Evolutionary conservation across 2,888 invertebrate genomes (phyloP), one percentile per base, ranked within the genome.

Genomic region (Tanytarsus gracilentus): DNA sequence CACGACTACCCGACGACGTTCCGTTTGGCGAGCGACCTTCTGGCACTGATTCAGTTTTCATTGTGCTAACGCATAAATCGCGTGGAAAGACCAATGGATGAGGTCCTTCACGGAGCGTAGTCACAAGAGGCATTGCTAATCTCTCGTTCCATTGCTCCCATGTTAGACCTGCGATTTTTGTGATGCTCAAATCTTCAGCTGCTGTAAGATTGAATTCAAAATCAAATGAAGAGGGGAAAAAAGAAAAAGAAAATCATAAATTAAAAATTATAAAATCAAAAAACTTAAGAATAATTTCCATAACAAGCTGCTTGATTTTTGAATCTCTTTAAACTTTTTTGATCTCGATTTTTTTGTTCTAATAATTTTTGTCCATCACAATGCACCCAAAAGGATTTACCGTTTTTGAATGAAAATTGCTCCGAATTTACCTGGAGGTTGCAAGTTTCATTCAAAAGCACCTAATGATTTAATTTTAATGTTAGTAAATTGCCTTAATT

Each of bases 141-240:
- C 87, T 78, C 66, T 84, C 82, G 67, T 85, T 85, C 84, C 84
- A 85, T 73, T 82, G 81, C 67, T 82, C 83, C 84, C 85, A 85
- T 71, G 80, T 79, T 73, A 79, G 78, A 68, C 83, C 80, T 75
- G 79, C 77, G 77, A 82, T 76, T 71, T 86, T 77, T 66, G 79
- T 82, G 77, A 84, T 83, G 76, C 83, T 82, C 74, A 86, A 79
- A 79, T 86, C 44, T 77, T 79, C 78, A 64, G 78, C 78, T 78
- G 76, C 72, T 66, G 65, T 21, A 64, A 65, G 23, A 29, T 51
- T 8, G 40, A 36, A 39, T n/a, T 1, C 2, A 55, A 30, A 36
- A 18, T 8, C 16, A 26, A 30, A 30, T 52, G 52, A 33, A 25
- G 30, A 25, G 53, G 21, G 33, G 16, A 18, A 18, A 53, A 53